Evolutionary conservation across 37 sponge, comb jelly and placozoan genomes (phyloP).

Genomic region (Aphrocallistes beatrix): DNA sequence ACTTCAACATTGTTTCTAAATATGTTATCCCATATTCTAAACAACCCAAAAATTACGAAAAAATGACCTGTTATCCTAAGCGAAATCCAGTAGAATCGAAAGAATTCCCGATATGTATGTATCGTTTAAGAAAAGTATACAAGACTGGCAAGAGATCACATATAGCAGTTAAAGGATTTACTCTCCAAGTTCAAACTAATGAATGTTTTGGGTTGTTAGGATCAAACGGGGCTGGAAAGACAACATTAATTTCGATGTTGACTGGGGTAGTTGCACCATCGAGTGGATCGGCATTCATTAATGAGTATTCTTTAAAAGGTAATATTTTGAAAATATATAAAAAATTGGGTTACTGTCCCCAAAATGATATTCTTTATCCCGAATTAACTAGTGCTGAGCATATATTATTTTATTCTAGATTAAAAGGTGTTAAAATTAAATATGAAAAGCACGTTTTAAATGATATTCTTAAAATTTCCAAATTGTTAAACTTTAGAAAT

Average conservation of each 20-base stretch:
- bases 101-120: no score
- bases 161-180: conserved; percentile 50
- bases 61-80: no score
- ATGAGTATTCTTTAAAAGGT: conserved; percentile 55
- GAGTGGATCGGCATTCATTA: conserved; percentile 37
- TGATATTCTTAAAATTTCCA: no score
- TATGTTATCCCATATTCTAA: no score
- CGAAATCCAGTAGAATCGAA: no score
- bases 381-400: conserved; percentile 16
- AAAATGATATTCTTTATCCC: background rate
- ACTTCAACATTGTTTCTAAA: no score
- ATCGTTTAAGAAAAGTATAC: no score
- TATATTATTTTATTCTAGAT: conserved; percentile 58
- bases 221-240: conserved; percentile 76
- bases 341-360: background rate
- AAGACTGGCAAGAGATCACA: conserved; percentile 42
- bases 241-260: conserved; percentile 64
- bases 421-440: conserved; percentile 51
- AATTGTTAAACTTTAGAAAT: conserved; percentile 40
- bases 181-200: conserved; percentile 47
- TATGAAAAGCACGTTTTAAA: conserved; percentile 35
- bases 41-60: no score
- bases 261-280: conserved; percentile 65
- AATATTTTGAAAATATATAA: no score
- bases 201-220: conserved; percentile 72